Base-by-base conservation (phyloP, 2,888 invertebrate genomes). In the Nephrotoma appendiculata region DNA sequence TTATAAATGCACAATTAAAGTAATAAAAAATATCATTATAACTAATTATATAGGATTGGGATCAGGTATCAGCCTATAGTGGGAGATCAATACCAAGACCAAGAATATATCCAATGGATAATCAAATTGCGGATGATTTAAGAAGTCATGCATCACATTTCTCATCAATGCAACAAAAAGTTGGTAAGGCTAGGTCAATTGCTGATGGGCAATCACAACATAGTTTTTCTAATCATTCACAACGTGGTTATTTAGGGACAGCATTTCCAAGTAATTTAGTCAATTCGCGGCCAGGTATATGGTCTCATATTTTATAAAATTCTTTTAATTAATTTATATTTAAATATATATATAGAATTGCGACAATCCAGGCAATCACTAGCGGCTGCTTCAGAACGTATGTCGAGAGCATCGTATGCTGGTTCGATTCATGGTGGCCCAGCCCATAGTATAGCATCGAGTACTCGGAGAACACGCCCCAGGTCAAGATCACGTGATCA, bases 201-300 rank as follows among this genome's bases (percentile, higher is more conserved):
- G 97, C 96, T 88, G 97, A 97, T 90, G 97, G 97, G 87, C 97
- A 97, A 92, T 97, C 97, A 87, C 97, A 97, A 91, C 96, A 97
- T 91, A 96, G 97, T 90, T 97, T 96, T 91, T 95, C 96, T 87
- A 96, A 96, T 90, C 94, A 95, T 89, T 96, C 96, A 84, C 95
- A 95, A 89, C 94, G 96, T 89, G 92, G 92, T 88, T 96, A 96
- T 90, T 92, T 95, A 89, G 92, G 93, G 87, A 93, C 93, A 88
- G 94, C 94, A 87, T 93, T 94, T 89, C 95, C 95, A 87, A 94
- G 94, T 88, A 96, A 96, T 92, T 94, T 97, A 89, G 94, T 96
- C 89, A 95, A 95, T 90, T 94, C 95, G 31, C 92, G 95, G 90
- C 95, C 95, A 92, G 94, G 94, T 94, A 91, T 89, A 88, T 87